Percentiles rank a stretch among this genome's conserved stretches.
Conservation (phyloP, 2,888 invertebrate genomes). For the Adela reaumurella region DNA sequence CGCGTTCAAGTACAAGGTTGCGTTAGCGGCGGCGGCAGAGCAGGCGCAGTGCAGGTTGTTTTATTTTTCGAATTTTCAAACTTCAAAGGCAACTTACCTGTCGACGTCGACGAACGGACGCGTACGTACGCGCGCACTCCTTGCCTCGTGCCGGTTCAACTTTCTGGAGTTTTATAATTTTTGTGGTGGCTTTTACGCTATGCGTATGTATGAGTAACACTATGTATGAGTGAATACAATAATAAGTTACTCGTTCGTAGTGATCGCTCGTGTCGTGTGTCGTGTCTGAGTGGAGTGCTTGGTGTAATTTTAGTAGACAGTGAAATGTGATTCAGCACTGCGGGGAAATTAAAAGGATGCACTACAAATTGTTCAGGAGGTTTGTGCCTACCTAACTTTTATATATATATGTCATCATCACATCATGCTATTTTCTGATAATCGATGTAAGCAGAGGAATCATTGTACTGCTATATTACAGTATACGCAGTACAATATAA, state of each 20-base stretch:
- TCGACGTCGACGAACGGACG: neutral
- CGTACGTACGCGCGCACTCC: neutral
- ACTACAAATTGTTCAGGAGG: conserved; percentile 50
- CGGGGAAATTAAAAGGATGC: conserved; percentile 26
- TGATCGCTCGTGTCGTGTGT: neutral
- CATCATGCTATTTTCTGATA: no score
- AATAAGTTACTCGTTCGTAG: neutral
- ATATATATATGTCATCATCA: no score
- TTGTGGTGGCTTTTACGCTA: neutral
- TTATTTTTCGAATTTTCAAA: neutral
- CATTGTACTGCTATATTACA: no score
- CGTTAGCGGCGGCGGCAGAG: no score
- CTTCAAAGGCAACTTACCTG: neutral
- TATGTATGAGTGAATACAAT: neutral
- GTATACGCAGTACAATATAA: no score
- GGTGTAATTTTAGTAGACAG: conserved; percentile 16
- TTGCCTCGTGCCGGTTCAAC: neutral
- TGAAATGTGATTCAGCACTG: conserved; percentile 6
- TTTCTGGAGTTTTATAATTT: neutral
- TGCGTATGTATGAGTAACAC: neutral
- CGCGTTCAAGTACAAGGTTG: conserved; percentile 9
- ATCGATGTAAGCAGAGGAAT: no score
- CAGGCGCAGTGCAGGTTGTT: no score
- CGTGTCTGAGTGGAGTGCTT: neutral
- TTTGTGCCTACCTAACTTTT: conserved; percentile 14